Evolutionary conservation across 2,113 vertebrate genomes (phyloP).

Genomic region (Paratilapia polleni): DNA sequence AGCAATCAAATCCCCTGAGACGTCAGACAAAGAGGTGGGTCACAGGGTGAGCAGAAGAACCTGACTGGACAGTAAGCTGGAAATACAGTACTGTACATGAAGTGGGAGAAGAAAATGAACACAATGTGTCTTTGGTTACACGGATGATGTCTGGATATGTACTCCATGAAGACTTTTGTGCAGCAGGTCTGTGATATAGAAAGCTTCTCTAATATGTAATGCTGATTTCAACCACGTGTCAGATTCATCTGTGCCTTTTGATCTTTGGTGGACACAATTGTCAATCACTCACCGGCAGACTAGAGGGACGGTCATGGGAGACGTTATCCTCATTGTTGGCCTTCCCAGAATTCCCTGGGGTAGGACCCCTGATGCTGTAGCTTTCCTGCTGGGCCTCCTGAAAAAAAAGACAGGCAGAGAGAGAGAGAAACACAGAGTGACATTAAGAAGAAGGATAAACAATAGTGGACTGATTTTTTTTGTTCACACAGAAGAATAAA

Average conservation of each 20-base stretch:
- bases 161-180: neutral
- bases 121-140: neutral
- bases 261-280: neutral
- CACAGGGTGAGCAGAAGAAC: neutral
- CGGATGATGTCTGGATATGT: neutral
- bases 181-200: neutral
- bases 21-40: slow-evolving; percentile 29
- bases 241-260: neutral
- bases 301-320: slow-evolving; percentile 93
- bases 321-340: slow-evolving; percentile 91
- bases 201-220: neutral
- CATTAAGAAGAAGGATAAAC: neutral
- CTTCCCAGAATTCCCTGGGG: slow-evolving; percentile 88
- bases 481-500: neutral
- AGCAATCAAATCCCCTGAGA: slow-evolving; percentile 47
- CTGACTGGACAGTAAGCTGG: slow-evolving; percentile 36
- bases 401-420: slow-evolving; percentile 4
- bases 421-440: neutral
- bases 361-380: slow-evolving; percentile 87
- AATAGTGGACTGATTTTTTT: fast-evolving
- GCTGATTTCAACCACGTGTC: neutral
- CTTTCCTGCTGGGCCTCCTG: slow-evolving; percentile 92
- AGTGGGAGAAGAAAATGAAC: neutral
- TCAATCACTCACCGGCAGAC: slow-evolving; percentile 91
- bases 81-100: neutral